Conservation (phyloP, 2,888 invertebrate species). For the Gymnoscelis rufifasciata region DNA sequence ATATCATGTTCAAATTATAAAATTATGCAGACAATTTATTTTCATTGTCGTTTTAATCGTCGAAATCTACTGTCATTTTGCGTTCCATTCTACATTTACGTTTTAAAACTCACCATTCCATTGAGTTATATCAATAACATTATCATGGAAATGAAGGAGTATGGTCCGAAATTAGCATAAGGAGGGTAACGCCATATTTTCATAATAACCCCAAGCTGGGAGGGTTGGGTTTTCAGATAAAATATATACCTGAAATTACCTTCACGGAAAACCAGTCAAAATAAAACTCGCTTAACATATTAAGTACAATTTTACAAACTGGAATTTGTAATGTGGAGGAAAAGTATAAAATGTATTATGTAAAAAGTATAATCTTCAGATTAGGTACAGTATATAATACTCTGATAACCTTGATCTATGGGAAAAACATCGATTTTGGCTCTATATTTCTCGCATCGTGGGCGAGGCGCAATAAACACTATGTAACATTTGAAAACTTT, state of each 20-base stretch:
- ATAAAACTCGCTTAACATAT: neutral
- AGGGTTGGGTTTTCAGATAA: constrained; percentile 1
- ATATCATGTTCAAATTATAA: no score
- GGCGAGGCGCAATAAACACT: no score
- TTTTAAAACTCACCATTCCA: neutral
- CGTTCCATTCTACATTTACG: neutral
- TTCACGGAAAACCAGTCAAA: neutral
- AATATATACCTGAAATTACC: neutral
- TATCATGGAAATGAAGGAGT: constrained; percentile 18
- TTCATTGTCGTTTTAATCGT: no score
- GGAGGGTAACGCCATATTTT: constrained; percentile 4
- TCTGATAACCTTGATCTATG: no score
- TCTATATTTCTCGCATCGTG: no score
- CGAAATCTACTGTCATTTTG: constrained; percentile 23
- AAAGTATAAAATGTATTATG: no score
- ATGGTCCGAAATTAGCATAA: constrained; percentile 7
- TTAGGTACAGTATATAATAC: no score
- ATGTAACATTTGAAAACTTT: no score
- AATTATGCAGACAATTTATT: no score
- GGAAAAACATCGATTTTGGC: no score
- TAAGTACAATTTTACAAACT: neutral
- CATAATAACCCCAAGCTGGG: neutral
- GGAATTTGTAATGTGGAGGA: no score
- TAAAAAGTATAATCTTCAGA: no score
- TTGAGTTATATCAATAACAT: constrained; percentile 20